A percentile compares a stretch with the other conserved stretches of the same genome.
These are phyloP conservation scores for Hirtodrosophila trivittata DNA, from an alignment of 2,888 invertebrate genomes.

Conservation along the genomic window DNA sequence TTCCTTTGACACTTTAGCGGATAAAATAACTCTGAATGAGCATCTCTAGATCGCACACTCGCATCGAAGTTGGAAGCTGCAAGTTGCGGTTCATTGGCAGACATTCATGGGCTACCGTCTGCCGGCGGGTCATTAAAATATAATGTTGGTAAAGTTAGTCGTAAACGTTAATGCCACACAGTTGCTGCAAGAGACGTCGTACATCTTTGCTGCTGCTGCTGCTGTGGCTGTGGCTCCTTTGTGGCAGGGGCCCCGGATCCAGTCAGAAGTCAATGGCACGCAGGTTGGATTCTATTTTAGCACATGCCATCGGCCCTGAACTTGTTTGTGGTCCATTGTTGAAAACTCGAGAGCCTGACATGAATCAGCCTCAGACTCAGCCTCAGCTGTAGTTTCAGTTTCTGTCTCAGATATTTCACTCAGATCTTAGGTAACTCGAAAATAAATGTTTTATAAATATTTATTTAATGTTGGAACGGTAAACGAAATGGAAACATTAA, in stretches of 20 bases:
- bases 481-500: neutral
- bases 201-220: constrained; percentile 26
- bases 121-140: constrained; percentile 56
- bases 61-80: constrained; percentile 6
- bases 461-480: constrained; percentile 10
- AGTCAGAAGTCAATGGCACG: constrained; percentile 55
- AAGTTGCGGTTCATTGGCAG: constrained; percentile 44
- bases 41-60: too few species aligned
- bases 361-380: constrained; percentile 24
- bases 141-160: constrained; percentile 37
- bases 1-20: too few species aligned
- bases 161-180: constrained; percentile 33
- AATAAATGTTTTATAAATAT: too few species aligned
- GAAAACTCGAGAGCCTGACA: constrained; percentile 9
- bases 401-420: too few species aligned
- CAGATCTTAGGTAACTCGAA: too few species aligned
- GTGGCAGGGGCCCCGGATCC: constrained; percentile 15
- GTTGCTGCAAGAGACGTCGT: constrained; percentile 34
- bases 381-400: neutral
- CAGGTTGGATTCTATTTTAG: constrained; percentile 51
- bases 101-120: constrained; percentile 25
- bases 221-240: constrained; percentile 47
- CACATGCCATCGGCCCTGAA: constrained; percentile 68
- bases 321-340: constrained; percentile 52
- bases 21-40: too few species aligned